Base-by-base conservation (phyloP, 2,888 invertebrate species). In the Lepidocyrtoides sp. region DNA sequence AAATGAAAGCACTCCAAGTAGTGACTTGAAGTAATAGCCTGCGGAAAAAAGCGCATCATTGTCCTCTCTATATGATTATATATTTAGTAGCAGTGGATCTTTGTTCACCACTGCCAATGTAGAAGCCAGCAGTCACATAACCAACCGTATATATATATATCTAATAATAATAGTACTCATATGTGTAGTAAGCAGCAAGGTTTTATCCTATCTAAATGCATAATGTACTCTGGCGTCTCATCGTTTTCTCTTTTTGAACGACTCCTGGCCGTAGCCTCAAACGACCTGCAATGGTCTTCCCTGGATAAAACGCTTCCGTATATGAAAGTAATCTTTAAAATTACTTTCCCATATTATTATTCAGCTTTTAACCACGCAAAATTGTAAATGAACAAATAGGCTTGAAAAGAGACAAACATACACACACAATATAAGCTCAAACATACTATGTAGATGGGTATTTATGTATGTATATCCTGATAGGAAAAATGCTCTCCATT, bases 21-120 rank as follows among this genome's bases (percentile, higher is more conserved):
- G 60, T 84, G 84, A 51, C 85, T 85, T 63, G 41, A 75, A 85
- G 86, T 87, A 87, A 87, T 81, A 88, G 79, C 79, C 81, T 88
- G 88, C 81, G 88, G 88, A 88, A 81, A 86, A 75, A 88, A 66
- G 79, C 66, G 51, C 88, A 88, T 88, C 88, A 79, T 77, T 87
- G 77, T 79, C 69, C 20, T 36, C 48, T 72, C 41, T 63, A 72
- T 36, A 41, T 32, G 29, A 36, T 32, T 23, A 36, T 36, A 36
- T 36, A 36, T 36, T 36, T 36, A 36, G 36, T 36, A 20, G 44
- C 20, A 44, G 10, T 44, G 41, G 51, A 48, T 77, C 77, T 29
- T 63, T 26, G 29, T 63, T 63, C 63, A 29, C 63, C 29, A 29
- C 29, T 14, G 2, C 17, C 44, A 48, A 4, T 12, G 44, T 14